Conservation (phyloP, 2,888 invertebrate species). For the Lacanobia wlatinum region DNA sequence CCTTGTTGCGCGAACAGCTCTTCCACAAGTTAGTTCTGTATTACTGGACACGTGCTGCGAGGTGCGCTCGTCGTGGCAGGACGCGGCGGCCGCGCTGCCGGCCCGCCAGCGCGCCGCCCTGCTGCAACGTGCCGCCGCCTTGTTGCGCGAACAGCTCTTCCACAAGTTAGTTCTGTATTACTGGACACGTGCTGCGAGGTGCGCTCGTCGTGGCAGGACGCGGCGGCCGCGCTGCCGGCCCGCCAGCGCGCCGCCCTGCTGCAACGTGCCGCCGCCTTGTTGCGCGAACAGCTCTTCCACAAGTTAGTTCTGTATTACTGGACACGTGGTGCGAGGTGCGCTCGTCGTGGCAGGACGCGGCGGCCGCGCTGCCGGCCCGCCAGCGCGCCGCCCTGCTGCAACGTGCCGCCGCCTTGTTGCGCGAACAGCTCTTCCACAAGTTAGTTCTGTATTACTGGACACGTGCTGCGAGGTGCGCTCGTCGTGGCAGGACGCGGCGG, state of each 20-base stretch:
- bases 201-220: conserved; percentile 6
- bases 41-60: conserved; percentile 85
- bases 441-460: conserved; percentile 74
- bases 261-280: neutral
- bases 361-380: neutral
- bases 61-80: conserved; percentile 3
- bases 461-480: conserved; percentile 80
- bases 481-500: conserved; percentile 2
- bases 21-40: conserved; percentile 2
- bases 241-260: neutral
- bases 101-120: neutral
- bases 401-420: conserved; percentile 2
- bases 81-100: neutral
- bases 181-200: conserved; percentile 85
- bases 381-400: neutral
- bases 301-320: conserved; percentile 46
- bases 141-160: neutral
- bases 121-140: neutral
- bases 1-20: neutral
- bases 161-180: neutral
- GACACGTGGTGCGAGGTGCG: conserved; percentile 85
- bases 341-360: conserved; percentile 4
- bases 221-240: neutral
- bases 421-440: neutral
- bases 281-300: neutral